A percentile compares a stretch with the other conserved stretches of the same genome.
Evolutionary conservation across 2,888 invertebrate species (phyloP).

Genomic region (Mesorhabditis sp.): DNA sequence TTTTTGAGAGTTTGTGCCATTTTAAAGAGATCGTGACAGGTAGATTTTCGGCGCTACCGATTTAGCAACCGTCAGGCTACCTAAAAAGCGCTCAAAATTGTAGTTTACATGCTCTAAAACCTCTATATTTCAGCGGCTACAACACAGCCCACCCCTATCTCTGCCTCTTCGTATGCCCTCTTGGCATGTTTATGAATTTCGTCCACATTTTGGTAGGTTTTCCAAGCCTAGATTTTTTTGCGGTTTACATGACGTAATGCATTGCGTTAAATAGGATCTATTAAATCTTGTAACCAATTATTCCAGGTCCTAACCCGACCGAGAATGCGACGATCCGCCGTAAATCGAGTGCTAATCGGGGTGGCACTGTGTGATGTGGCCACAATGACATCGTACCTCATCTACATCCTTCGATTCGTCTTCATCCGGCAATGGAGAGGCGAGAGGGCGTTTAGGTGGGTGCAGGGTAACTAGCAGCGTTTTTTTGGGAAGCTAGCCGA

Average conservation of each 20-base stretch:
- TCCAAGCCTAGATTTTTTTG: not conserved
- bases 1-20: too few species aligned
- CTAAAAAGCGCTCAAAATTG: too few species aligned
- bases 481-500: not conserved
- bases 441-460: constrained; percentile 13
- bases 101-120: too few species aligned
- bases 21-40: too few species aligned
- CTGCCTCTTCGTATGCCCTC: constrained; percentile 15
- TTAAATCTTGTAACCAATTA: not conserved
- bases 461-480: not conserved
- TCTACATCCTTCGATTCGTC: constrained; percentile 31
- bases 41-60: too few species aligned
- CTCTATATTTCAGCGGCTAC: constrained; percentile 7
- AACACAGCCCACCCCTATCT: constrained; percentile 15
- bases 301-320: constrained; percentile 13
- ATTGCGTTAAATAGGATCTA: too few species aligned
- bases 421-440: constrained; percentile 18
- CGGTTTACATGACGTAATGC: not conserved
- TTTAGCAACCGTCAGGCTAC: too few species aligned
- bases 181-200: constrained; percentile 18
- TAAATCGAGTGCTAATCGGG: constrained; percentile 19
- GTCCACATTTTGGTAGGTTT: constrained; percentile 16
- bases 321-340: constrained; percentile 16
- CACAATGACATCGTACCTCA: constrained; percentile 27
- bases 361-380: constrained; percentile 26